Evolutionary conservation across 2,888 invertebrate genomes (phyloP).

Genomic region (Catotricha subobsoleta): DNA sequence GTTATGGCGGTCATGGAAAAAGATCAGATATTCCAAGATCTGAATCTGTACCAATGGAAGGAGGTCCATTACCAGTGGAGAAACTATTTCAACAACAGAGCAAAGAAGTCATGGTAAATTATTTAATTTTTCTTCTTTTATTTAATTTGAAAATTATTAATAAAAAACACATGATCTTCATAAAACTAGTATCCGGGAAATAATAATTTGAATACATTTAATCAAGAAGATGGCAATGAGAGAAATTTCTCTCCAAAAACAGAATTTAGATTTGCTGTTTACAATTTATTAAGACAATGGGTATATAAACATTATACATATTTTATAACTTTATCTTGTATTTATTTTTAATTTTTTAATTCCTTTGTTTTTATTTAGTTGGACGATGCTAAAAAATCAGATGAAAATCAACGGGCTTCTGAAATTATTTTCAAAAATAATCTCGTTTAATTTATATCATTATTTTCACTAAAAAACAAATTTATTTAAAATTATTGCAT

Average conservation of each 20-base stretch:
- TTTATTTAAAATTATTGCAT: no score
- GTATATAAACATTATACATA: no score
- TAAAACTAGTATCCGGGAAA: not conserved
- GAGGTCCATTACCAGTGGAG: not conserved
- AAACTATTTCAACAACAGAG: not conserved
- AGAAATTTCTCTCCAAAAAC: not conserved
- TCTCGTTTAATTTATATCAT: no score
- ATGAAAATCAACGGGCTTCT: no score
- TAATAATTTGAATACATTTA: not conserved
- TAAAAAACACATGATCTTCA: not conserved
- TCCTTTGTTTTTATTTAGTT: no score
- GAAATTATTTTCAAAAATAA: no score
- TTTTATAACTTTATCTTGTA: no score
- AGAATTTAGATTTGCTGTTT: not conserved
- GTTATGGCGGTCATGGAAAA: constrained; percentile 4
- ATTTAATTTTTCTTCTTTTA: not conserved
- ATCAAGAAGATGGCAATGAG: not conserved
- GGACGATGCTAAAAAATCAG: no score
- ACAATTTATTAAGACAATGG: not conserved
- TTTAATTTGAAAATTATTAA: not conserved
- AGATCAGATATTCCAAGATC: not conserved
- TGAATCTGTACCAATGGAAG: not conserved
- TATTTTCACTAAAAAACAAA: no score
- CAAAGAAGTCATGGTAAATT: not conserved
- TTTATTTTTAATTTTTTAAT: no score